These are phyloP conservation scores for Emmelina monodactyla DNA, from an alignment of 2,888 invertebrate species.

Conservation along the genomic window DNA sequence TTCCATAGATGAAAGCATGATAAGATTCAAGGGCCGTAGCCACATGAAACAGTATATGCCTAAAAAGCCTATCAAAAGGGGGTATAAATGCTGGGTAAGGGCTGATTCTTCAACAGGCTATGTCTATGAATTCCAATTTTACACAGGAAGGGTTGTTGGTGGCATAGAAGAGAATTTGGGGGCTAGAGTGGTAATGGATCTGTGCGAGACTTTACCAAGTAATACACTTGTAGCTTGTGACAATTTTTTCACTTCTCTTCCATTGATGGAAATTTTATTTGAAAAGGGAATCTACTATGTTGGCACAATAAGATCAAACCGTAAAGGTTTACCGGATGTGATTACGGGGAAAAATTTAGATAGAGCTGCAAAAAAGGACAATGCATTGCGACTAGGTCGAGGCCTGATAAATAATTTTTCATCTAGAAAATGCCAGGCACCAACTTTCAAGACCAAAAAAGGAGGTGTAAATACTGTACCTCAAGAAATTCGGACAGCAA, in stretches of 20 bases:
- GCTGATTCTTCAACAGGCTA: conserved; percentile 12
- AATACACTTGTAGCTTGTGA: conserved; percentile 10
- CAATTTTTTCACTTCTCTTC: conserved; percentile 11
- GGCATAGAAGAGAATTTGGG: conserved; percentile 12
- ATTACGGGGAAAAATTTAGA: no score
- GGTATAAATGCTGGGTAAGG: conserved; percentile 10
- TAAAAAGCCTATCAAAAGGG: no score
- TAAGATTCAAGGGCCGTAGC: no score
- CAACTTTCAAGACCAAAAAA: no score
- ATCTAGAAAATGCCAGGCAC: no score
- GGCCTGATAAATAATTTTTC: no score
- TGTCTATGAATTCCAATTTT: conserved; percentile 14
- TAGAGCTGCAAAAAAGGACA: conserved; percentile 7
- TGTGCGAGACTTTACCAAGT: conserved; percentile 6
- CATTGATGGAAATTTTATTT: conserved; percentile 8
- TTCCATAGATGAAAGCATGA: no score
- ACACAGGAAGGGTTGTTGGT: conserved; percentile 12
- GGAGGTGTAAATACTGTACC: no score
- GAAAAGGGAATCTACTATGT: conserved; percentile 7
- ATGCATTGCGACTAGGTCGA: conserved; percentile 4
- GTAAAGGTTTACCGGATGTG: conserved; percentile 4
- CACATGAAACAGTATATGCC: no score
- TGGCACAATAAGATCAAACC: conserved; percentile 7
- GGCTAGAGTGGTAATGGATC: conserved; percentile 12
- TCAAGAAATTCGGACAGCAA: no score